Evolutionary conservation across 1,140 invertebrate genomes (phyloP), one percentile per base, ranked within the genome.

Genomic region (Cydia pomonella): DNA sequence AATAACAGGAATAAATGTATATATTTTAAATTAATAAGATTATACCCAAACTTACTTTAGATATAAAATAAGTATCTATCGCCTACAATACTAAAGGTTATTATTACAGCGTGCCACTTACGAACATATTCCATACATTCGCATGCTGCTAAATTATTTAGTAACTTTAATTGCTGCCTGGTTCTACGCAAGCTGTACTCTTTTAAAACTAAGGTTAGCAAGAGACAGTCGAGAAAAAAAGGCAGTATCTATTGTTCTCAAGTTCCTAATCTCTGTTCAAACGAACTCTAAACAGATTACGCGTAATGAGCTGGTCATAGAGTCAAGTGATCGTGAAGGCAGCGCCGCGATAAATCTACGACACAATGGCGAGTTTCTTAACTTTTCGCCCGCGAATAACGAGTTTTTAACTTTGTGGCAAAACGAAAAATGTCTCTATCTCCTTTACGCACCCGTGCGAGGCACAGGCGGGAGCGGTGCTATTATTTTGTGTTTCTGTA

Each of bases 331-430:
- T 77, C 72, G 73, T 64, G 72, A 71, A 41, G 69, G 33, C n/a
- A 41, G 50, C 66, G 76, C 75, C 77, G 79, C 82, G 87, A 88
- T 89, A 90, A 91, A 88, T 88, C 81, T 83, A 76, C 79, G 82
- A 83, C 85, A 89, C 88, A 91, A 91, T 90, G 85, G 83, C 81
- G 80, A 81, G 80, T 87, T 86, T 80, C 83, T 76, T 85, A 85
- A 92, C 90, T 86, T 92, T 90, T 89, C 84, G 82, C 82, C 85
- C 80, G 79, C 87, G 85, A 87, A 87, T 92, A 92, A 92, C 89
- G 91, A 92, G 89, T 92, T 92, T 92, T 92, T 91, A 92, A 92
- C 89, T 92, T 92, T 91, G 89, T 91, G 88, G 88, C 85, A 87
- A 90, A 91, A 86, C 86, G 88, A 90, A 90, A 90, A 90, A 89